Evolutionary conservation across 2,888 invertebrate species (phyloP).

Genomic region (Clostera curtula): DNA sequence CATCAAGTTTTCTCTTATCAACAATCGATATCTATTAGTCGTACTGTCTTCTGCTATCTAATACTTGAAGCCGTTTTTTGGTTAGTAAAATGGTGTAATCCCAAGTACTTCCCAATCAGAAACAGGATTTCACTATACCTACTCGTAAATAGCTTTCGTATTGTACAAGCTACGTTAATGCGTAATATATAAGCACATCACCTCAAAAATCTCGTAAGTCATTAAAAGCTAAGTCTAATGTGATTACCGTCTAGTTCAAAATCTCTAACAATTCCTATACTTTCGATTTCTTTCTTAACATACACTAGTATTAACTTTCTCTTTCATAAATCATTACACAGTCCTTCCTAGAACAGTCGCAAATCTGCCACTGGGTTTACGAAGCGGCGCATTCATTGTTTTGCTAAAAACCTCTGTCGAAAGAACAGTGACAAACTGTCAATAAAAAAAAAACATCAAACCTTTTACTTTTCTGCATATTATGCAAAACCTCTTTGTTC

Average conservation of each 20-base stretch:
- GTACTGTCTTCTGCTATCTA: too few relatives aligned
- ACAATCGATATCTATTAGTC: too few relatives aligned
- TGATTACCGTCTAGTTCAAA: slow-evolving; percentile 27
- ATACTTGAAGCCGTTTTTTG: too few relatives aligned
- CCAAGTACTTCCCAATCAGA: too few relatives aligned
- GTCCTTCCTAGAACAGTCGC: slow-evolving; percentile 50
- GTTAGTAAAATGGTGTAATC: too few relatives aligned
- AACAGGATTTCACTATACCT: too few relatives aligned
- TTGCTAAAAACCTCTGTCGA: slow-evolving; percentile 12
- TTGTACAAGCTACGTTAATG: too few relatives aligned
- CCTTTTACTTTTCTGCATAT: slow-evolving; percentile 15
- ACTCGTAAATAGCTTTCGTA: too few relatives aligned
- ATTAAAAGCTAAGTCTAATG: slow-evolving; percentile 20
- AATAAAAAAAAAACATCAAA: slow-evolving; percentile 16
- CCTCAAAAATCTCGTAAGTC: neutral
- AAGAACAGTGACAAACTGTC: slow-evolving; percentile 10
- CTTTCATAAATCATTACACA: slow-evolving; percentile 35
- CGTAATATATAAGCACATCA: too few relatives aligned
- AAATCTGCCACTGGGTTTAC: slow-evolving; percentile 36
- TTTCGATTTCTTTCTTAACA: slow-evolving; percentile 23
- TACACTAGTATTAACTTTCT: slow-evolving; percentile 29
- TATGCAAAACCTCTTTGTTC: slow-evolving; percentile 13
- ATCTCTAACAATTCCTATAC: slow-evolving; percentile 22
- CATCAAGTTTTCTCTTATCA: too few relatives aligned
- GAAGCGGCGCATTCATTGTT: slow-evolving; percentile 10